Conservation (phyloP, 2,113 vertebrate genomes). For the Gnathochromis pfefferi region DNA sequence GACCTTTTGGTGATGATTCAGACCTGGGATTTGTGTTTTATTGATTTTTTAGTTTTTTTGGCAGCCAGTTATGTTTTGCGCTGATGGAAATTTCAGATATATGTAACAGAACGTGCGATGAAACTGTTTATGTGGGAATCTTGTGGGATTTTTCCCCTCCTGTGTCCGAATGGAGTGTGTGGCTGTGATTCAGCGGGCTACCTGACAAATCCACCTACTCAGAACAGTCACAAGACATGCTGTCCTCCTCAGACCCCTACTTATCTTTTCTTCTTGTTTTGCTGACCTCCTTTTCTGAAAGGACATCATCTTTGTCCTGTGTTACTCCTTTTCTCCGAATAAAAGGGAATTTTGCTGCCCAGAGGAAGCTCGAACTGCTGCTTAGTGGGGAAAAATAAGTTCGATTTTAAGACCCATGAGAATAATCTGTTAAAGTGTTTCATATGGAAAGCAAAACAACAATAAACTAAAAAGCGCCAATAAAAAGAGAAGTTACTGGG, state of each 20-base stretch:
- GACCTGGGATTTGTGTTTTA: neutral
- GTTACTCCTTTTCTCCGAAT: neutral
- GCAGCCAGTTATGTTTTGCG: neutral
- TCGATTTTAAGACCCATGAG: neutral
- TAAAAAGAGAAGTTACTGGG: neutral
- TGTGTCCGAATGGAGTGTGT: neutral
- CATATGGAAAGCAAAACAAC: neutral
- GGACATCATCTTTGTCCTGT: neutral
- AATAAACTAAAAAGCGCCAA: neutral
- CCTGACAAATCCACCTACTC: conserved; percentile 47
- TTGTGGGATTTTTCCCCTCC: neutral
- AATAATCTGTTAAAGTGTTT: neutral
- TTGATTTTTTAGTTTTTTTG: neutral
- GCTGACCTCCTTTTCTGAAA: neutral
- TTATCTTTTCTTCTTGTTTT: neutral
- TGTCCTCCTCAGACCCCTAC: neutral
- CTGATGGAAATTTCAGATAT: neutral
- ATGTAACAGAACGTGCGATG: neutral
- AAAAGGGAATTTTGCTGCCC: neutral
- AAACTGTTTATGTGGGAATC: neutral
- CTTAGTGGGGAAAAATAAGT: neutral
- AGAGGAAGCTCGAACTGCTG: neutral
- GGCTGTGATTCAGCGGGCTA: conserved; percentile 1
- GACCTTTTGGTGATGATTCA: neutral
- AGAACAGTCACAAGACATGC: conserved; percentile 24